Evolutionary conservation across 1,140 invertebrate genomes (phyloP), one percentile per base, ranked within the genome.

Genomic region (Lysiphlebus fabarum): DNA sequence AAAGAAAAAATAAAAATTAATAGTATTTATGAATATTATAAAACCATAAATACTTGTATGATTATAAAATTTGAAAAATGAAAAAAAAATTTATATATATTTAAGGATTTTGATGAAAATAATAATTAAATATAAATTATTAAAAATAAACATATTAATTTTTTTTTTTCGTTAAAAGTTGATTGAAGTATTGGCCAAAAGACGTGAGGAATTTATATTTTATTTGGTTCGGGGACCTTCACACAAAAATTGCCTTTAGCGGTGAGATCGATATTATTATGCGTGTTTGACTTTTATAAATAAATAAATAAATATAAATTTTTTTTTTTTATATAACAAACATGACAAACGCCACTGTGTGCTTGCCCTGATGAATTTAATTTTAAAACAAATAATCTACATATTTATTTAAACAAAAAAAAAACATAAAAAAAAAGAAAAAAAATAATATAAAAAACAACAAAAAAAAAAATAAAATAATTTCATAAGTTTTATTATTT

Each of bases 221-320:
- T 49, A 47, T 11, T 47, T 44, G 42, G 26, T 37, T 43, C 41
- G 56, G 36, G 36, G 53, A 54, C 51, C 42, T 42, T 59, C 40
- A 14, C 36, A 59, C 58, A 50, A 59, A 59, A 59, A 45, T 34
- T 49, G 47, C 47, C 58, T 59, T 51, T 59, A 59, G 58, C 58
- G 58, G 58, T 54, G 58, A 59, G 58, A 59, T 59, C 57, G 57
- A 53, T 53, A 43, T 55, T 26, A 26, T 26, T 26, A 4, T 11
- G 47, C 34, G 47, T 33, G 26, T 14, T 26, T 49, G 47, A 49
- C 34, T 49, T 40, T 40, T 49, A 33, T 33, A 33, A 49, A 49
- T 49, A 49, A 48, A 48, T 26, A 40, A 9, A 33, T 33, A 26
- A 33, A 48, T 33, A 48, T 14, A 33, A 33, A 48, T n/a, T 26